Percentiles rank a stretch among this genome's conserved stretches.
Conservation (phyloP, 2,797 vertebrate species). For the Sebastes matsubarae region DNA sequence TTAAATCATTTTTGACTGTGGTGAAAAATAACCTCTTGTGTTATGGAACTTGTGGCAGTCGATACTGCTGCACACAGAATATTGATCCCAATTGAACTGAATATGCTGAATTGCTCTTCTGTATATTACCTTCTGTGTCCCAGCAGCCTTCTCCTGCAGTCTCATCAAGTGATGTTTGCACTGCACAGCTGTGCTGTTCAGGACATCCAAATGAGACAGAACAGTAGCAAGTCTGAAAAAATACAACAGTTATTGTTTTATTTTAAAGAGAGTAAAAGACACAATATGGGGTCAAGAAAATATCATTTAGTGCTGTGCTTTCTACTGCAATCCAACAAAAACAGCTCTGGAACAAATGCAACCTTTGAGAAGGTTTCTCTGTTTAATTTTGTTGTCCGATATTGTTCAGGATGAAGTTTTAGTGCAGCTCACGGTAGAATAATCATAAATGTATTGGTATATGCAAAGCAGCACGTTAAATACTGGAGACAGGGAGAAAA, state of each 20-base stretch:
- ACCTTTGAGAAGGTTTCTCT: background rate
- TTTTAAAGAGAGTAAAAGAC: background rate
- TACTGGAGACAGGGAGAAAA: background rate
- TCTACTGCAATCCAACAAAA: background rate
- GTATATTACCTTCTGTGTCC: slow-evolving; percentile 71
- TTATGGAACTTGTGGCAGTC: background rate
- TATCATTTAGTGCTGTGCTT: background rate
- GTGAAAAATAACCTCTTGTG: background rate
- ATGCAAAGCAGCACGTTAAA: background rate
- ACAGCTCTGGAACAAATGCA: background rate
- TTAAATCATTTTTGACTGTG: background rate
- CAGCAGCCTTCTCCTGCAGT: slow-evolving; percentile 54
- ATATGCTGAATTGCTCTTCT: background rate
- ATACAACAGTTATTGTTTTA: background rate
- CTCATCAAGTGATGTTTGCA: slow-evolving; percentile 39
- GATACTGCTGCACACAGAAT: background rate
- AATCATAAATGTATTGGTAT: too few species aligned
- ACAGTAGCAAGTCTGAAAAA: slow-evolving; percentile 50
- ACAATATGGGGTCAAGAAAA: background rate
- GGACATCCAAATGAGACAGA: slow-evolving; percentile 62
- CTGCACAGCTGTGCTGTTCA: slow-evolving; percentile 57
- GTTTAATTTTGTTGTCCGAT: background rate
- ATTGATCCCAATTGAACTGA: background rate
- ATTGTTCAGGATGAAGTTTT: background rate
- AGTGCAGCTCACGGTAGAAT: background rate